Conservation (phyloP, 2,797 vertebrate species). For the Chromis chromis region DNA sequence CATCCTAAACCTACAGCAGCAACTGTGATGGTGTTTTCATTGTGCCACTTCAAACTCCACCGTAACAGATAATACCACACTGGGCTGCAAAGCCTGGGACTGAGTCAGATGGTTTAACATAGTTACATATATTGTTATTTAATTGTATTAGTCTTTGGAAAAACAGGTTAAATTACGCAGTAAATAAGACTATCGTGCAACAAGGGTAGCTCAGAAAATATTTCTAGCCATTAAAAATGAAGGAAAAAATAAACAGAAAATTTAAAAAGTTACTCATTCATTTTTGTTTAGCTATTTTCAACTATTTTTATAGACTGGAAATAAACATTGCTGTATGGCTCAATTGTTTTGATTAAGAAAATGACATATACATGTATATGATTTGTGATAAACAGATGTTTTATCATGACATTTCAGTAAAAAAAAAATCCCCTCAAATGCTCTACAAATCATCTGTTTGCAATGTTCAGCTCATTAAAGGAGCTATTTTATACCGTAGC, state of each 20-base stretch:
- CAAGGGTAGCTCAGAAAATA: not conserved
- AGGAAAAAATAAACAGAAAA: no score
- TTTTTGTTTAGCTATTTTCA: no score
- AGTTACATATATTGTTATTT: not conserved
- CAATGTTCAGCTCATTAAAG: not conserved
- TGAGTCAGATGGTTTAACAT: not conserved
- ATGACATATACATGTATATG: not conserved
- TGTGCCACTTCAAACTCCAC: not conserved
- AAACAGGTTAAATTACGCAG: not conserved
- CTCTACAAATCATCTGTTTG: no score
- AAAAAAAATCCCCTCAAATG: not conserved
- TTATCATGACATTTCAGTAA: no score
- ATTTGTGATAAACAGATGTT: no score
- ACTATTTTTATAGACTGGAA: no score
- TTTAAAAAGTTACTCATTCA: no score
- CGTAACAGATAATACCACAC: not conserved
- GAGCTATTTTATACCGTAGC: not conserved
- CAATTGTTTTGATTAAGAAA: not conserved
- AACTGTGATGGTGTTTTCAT: slow-evolving; percentile 8
- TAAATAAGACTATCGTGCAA: not conserved
- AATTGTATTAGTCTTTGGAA: not conserved
- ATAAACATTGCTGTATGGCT: not conserved
- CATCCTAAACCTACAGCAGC: slow-evolving; percentile 20
- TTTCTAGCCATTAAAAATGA: no score
- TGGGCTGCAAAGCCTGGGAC: not conserved